Base-by-base conservation (phyloP, 1,140 invertebrate species). In the Drosophila nigromelanica region DNA sequence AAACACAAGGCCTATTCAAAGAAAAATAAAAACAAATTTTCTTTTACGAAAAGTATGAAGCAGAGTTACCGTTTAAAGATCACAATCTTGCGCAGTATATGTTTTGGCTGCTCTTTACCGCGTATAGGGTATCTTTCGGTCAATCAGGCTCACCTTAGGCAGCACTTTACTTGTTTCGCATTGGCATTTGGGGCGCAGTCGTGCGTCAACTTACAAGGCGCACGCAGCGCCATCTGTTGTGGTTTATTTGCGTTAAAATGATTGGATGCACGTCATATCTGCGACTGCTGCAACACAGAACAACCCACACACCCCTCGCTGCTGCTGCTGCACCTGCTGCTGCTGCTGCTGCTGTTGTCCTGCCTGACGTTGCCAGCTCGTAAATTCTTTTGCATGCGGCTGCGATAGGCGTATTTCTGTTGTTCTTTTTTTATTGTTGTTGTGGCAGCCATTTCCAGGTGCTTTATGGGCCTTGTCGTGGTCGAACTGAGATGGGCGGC, bases 221-320 rank as follows among this genome's bases (percentile, higher is more conserved):
- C 62, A 80, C 71, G 74, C 77, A 89, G 67, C 85, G 79, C 80
- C 83, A 87, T 83, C 83, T 89, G 83, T 83, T 89, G 85, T 89
- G 83, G 79, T 89, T 89, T 89, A 89, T 89, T 89, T 89, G 85
- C 76, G 85, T 89, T 89, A 89, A 89, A 89, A 89, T 89, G 83
- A 89, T 89, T 89, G 83, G 80, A 83, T 89, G 73, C 85, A 67
- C 83, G 85, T 89, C 83, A 89, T 89, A 89, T 89, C 83, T 89
- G 64, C 78, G 47, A 42, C 48, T 78, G 63, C 54, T 37, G n/a
- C 55, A 67, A 10, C 47, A 33, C 50, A 35, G 30, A 18, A 10
- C 50, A 35, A 45, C 10, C 43, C 24, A 33, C 21, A 27, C 58
- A 30, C 4, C 62, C 10, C 45, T 51, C 45, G n/a, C 60, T 42